Evolutionary conservation across 2,797 vertebrate genomes (phyloP), one percentile per base, ranked within the genome.

Genomic region (Gastrophryne carolinensis): DNA sequence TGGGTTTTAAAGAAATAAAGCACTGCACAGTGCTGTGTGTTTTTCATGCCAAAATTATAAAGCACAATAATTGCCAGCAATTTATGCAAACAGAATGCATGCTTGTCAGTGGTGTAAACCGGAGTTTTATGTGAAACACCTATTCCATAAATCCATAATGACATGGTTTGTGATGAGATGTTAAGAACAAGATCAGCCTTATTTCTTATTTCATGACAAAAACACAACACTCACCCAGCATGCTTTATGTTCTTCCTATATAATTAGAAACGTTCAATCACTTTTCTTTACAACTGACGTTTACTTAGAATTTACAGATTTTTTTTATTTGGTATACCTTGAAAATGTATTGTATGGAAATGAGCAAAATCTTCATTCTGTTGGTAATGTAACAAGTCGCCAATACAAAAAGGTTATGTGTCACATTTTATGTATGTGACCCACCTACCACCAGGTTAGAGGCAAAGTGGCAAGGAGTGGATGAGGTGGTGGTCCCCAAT

Each of bases 31-130:
- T 44, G 26, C 9, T 63, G 17, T 53, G 32, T 73, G 34, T 65
- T 39, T 47, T 30, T 64, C 71, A 73, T 15, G 41, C n/a, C 29
- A 60, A 63, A 63, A 44, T 56, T 17, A 13, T 64, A 54, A 41
- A 63, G 60, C n/a, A 13, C 35, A 73, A 73, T 73, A 73, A 73
- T 73, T 44, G 65, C 35, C 32, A 26, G 61, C 44, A 65, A 73
- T 73, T 73, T 47, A 34, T 7, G 52, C 61, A 41, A 30, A 65
- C 13, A 65, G 50, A 34, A 56, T 52, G 64, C 64, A 73, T 21
- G 65, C 72, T 30, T 73, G 72, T 65, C 72, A 73, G 57, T 73
- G 65, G 30, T 44, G 37, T 47, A 73, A 73, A 64, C 41, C 37
- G 58, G 21, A 41, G 4, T 54, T 63, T 54, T 63, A 63, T 23